A percentile compares a stretch with the other conserved stretches of the same genome.
Conservation (phyloP, 1,140 invertebrate genomes). For the Semibalanus balanoides region DNA sequence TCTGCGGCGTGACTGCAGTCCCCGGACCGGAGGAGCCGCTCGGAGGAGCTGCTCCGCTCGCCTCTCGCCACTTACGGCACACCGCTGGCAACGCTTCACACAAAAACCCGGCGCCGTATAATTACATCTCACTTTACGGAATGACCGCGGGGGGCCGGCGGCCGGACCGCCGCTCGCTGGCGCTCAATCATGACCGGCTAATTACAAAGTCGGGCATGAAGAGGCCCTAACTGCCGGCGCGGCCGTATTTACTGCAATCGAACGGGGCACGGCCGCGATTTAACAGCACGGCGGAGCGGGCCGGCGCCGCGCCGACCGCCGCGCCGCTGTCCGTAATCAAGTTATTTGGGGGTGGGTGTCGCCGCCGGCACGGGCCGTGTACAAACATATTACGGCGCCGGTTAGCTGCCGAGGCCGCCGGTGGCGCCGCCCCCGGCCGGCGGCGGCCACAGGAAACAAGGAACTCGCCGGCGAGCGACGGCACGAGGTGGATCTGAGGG, state of each 20-base stretch:
- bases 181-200: neutral
- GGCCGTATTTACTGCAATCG: neutral
- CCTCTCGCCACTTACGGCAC: neutral
- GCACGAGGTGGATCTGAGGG: too few species aligned
- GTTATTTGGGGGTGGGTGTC: neutral
- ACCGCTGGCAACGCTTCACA: neutral
- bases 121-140: conserved; percentile 1
- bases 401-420: neutral
- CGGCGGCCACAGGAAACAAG: too few species aligned
- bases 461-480: too few species aligned
- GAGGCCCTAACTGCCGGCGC: neutral
- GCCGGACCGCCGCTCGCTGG: too few species aligned
- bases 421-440: neutral
- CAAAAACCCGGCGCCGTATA: neutral
- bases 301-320: too few species aligned
- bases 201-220: neutral
- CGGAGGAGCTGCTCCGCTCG: neutral
- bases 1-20: neutral
- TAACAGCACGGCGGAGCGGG: neutral
- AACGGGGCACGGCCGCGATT: neutral
- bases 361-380: neutral
- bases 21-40: too few species aligned
- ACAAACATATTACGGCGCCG: neutral
- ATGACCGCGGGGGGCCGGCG: neutral
- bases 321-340: neutral